phyloP scores from a whole-genome alignment of 2,888 invertebrate species.

The Rapana venosa region DNA sequence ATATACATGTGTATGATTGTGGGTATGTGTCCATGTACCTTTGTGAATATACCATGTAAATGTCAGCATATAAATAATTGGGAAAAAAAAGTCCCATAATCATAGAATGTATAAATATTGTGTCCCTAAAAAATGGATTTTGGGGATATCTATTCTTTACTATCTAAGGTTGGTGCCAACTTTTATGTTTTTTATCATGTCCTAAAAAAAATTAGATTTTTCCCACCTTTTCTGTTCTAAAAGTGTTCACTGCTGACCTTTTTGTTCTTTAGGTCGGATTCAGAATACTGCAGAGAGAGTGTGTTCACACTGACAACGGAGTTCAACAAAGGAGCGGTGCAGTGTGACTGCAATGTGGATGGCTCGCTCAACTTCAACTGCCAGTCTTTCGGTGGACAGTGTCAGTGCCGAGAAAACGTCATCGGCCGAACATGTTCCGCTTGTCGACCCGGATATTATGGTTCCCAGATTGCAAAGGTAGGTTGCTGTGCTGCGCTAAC shows the following conservation, averaged over 20 bases:
- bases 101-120: too few relatives aligned
- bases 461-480: slow-evolving; percentile 93
- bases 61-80: too few relatives aligned
- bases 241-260: background rate
- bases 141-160: too few relatives aligned
- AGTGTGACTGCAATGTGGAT: slow-evolving; percentile 92
- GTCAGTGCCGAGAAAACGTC: slow-evolving; percentile 93
- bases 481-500: slow-evolving; percentile 51
- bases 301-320: slow-evolving; percentile 96
- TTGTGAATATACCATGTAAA: too few relatives aligned
- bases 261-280: slow-evolving; percentile 30
- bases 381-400: slow-evolving; percentile 96
- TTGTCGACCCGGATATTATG: slow-evolving; percentile 91
- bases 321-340: slow-evolving; percentile 94
- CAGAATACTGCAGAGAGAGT: slow-evolving; percentile 89
- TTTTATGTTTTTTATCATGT: too few relatives aligned
- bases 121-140: too few relatives aligned
- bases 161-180: too few relatives aligned
- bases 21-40: too few relatives aligned
- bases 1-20: too few relatives aligned
- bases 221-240: background rate
- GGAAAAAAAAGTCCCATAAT: too few relatives aligned
- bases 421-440: slow-evolving; percentile 86
- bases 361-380: slow-evolving; percentile 94
- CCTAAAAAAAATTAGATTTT: too few relatives aligned